Evolutionary conservation across 1,140 invertebrate genomes (phyloP), one percentile per base, ranked within the genome.

Genomic region (Metopolophium dirhodum): DNA sequence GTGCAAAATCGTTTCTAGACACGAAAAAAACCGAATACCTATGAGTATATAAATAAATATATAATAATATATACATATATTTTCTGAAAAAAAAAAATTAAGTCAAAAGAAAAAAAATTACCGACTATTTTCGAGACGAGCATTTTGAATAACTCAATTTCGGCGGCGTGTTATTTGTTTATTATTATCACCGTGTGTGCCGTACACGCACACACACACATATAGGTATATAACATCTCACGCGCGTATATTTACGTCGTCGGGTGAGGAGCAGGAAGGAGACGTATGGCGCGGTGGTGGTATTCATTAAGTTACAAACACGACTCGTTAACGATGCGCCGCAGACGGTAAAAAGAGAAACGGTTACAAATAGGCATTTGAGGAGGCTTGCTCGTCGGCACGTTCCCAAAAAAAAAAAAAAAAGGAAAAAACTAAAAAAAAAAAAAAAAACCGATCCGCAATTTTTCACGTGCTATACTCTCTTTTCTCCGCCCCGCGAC

Each of bases 261-360:
- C 49, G 20, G 37, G 30, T 30, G 88, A 30, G 8, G 83, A 26
- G 83, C 20, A 22, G 51, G 51, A 22, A 22, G 51, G 51, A 22
- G 22, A 9, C 37, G 9, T 41, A 11, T 8, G 45, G 45, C 30
- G n/a, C 49, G 9, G 7, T 7, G 9, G 7, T 7, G 41, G 41
- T 82, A 77, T 91, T 91, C 90, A 35, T 91, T 82, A 82, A 49
- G 68, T 51, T 83, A 91, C 90, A 49, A 91, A 91, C 90, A 91
- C 90, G 26, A 82, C 68, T 91, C 90, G 90, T 91, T 91, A 91
- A 91, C 61, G 61, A 77, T 45, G 45, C 41, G 57, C 37, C 87
- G 49, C 87, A 35, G 87, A 89, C 87, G 87, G 49, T 54, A 89
- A 89, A 89, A 89, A 89, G 90, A 77, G 68, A 83, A 91, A 91